Evolutionary conservation across 2,888 invertebrate genomes (phyloP).

Genomic region (Halocaridina rubra): DNA sequence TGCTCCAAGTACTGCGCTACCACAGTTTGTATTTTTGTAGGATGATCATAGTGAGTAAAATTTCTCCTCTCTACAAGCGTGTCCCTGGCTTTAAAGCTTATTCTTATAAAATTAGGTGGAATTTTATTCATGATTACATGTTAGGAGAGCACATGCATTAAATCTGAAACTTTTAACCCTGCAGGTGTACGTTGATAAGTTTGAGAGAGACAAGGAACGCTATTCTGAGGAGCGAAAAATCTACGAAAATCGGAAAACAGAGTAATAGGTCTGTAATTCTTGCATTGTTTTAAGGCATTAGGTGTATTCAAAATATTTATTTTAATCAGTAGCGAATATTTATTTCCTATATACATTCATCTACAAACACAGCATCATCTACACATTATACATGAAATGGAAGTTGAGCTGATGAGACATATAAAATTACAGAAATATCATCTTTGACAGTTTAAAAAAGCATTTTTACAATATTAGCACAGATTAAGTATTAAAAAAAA

Average conservation of each 20-base stretch:
- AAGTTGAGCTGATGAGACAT: constrained; percentile 40
- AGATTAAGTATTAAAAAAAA: background rate
- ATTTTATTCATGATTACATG: background rate
- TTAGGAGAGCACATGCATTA: background rate
- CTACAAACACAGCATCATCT: constrained; percentile 55
- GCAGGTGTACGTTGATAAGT: constrained; percentile 45
- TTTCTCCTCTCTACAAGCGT: too few species aligned
- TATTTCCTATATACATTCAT: constrained; percentile 54
- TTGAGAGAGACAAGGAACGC: constrained; percentile 37
- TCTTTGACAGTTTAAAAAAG: background rate
- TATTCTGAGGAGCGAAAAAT: constrained; percentile 20
- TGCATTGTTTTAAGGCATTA: background rate
- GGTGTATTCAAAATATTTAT: background rate
- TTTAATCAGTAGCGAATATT: background rate
- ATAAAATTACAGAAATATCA: background rate
- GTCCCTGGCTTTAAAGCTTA: too few species aligned
- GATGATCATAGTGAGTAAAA: too few species aligned
- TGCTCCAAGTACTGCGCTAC: too few species aligned
- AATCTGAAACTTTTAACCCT: background rate
- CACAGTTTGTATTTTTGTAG: too few species aligned
- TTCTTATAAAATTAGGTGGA: too few species aligned
- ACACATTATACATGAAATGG: constrained; percentile 47
- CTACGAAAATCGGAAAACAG: constrained; percentile 25
- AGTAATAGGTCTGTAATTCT: background rate
- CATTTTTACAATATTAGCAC: background rate